These are phyloP conservation scores for Trichopria drosophilae DNA, from an alignment of 2,888 invertebrate species.

Conservation along the genomic window DNA sequence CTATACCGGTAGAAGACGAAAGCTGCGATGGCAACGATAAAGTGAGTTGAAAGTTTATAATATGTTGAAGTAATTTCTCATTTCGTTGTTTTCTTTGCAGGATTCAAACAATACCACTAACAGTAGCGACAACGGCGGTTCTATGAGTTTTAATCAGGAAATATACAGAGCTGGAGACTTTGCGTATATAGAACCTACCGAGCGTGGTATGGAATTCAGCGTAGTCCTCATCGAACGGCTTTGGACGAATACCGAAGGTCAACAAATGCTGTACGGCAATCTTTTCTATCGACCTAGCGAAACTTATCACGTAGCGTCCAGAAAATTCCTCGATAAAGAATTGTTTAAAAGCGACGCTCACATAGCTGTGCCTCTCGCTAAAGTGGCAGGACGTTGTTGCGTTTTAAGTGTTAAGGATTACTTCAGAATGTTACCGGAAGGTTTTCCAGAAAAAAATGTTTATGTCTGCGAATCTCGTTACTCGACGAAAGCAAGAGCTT, in stretches of 20 bases:
- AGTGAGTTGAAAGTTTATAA: constrained; percentile 36
- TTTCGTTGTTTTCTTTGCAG: constrained; percentile 39
- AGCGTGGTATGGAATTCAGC: constrained; percentile 69
- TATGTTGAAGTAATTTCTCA: constrained; percentile 23
- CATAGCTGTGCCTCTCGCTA: constrained; percentile 80
- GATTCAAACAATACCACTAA: constrained; percentile 48
- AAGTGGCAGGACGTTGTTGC: constrained; percentile 85
- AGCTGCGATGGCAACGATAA: constrained; percentile 58
- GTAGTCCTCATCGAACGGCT: constrained; percentile 88
- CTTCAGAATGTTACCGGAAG: constrained; percentile 84
- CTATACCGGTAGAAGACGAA: constrained; percentile 73
- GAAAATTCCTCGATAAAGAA: constrained; percentile 95
- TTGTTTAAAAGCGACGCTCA: constrained; percentile 93
- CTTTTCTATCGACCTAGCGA: constrained; percentile 91
- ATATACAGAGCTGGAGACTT: constrained; percentile 85
- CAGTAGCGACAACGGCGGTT: constrained; percentile 61
- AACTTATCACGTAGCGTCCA: constrained; percentile 91
- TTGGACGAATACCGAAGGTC: constrained; percentile 81
- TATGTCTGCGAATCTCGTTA: constrained; percentile 97
- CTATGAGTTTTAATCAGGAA: constrained; percentile 76
- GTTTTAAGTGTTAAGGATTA: constrained; percentile 95
- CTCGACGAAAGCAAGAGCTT: constrained; percentile 79
- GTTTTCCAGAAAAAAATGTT: constrained; percentile 88
- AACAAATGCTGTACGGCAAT: constrained; percentile 89
- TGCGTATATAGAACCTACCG: constrained; percentile 80